phyloP scores from a whole-genome alignment of 2,888 invertebrate species.

The Campoplex nolae region DNA sequence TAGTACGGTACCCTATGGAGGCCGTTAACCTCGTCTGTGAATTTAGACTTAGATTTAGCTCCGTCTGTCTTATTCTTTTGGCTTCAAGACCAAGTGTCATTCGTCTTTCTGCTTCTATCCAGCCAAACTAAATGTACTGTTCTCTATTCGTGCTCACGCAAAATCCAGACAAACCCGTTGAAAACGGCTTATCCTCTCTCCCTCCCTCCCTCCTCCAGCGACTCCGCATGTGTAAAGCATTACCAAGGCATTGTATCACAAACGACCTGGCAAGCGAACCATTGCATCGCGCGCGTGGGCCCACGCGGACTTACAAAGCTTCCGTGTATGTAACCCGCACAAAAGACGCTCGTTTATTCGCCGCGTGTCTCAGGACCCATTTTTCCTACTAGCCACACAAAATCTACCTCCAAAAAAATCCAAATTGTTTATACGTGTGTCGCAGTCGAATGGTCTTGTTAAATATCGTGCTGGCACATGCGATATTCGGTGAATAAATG shows the following conservation, averaged over 20 bases:
- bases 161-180: slow-evolving; percentile 66
- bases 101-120: slow-evolving; percentile 45
- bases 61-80: slow-evolving; percentile 35
- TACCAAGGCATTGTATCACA: slow-evolving; percentile 60
- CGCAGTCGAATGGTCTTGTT: slow-evolving; percentile 27
- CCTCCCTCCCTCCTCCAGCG: slow-evolving; percentile 24
- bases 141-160: slow-evolving; percentile 46
- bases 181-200: slow-evolving; percentile 61
- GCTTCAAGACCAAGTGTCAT: background rate
- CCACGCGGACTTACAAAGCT: slow-evolving; percentile 63
- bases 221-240: slow-evolving; percentile 55
- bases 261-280: slow-evolving; percentile 62
- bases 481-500: background rate
- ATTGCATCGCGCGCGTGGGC: slow-evolving; percentile 57
- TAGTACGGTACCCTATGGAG: slow-evolving; percentile 67
- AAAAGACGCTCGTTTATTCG: slow-evolving; percentile 64
- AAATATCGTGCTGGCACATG: background rate
- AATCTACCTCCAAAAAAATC: slow-evolving; percentile 43
- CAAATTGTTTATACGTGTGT: slow-evolving; percentile 50
- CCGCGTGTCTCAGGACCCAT: slow-evolving; percentile 39
- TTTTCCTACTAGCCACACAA: slow-evolving; percentile 11
- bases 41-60: slow-evolving; percentile 71
- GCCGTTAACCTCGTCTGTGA: slow-evolving; percentile 76
- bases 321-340: slow-evolving; percentile 46
- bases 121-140: slow-evolving; percentile 36